These are phyloP conservation scores for Drosophila pandora DNA, from an alignment of 1,140 invertebrate species.

Conservation along the genomic window DNA sequence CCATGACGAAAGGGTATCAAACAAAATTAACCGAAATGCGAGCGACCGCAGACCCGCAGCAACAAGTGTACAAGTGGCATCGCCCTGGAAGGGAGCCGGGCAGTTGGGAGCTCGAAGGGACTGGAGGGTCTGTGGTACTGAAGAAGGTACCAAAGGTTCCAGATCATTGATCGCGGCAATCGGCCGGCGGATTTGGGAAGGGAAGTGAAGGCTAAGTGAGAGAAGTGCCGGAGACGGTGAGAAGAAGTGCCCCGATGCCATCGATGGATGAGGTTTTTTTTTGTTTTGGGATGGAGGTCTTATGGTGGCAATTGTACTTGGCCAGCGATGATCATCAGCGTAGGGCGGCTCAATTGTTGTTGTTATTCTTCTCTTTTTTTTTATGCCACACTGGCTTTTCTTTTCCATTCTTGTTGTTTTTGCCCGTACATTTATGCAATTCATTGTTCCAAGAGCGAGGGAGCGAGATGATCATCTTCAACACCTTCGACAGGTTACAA, in stretches of 20 bases:
- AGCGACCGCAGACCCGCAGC: constrained; percentile 80
- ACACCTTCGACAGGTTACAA: constrained; percentile 83
- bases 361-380: constrained; percentile 18
- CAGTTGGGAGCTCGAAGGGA: neutral
- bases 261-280: constrained; percentile 27
- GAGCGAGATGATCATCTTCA: constrained; percentile 79
- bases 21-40: constrained; percentile 76
- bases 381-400: constrained; percentile 12
- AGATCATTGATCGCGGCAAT: constrained; percentile 82
- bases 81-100: constrained; percentile 7
- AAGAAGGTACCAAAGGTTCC: constrained; percentile 30
- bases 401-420: constrained; percentile 17
- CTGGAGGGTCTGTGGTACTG: constrained; percentile 12
- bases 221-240: constrained; percentile 1
- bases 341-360: constrained; percentile 75
- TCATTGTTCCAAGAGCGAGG: constrained; percentile 61
- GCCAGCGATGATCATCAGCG: constrained; percentile 63
- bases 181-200: constrained; percentile 28
- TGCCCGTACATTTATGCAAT: constrained; percentile 78
- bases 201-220: constrained; percentile 31
- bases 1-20: constrained; percentile 29
- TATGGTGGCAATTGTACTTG: constrained; percentile 82
- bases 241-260: constrained; percentile 27
- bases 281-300: constrained; percentile 37
- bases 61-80: constrained; percentile 82